phyloP scores from a whole-genome alignment of 2,888 invertebrate species.

The Altica lythri region DNA sequence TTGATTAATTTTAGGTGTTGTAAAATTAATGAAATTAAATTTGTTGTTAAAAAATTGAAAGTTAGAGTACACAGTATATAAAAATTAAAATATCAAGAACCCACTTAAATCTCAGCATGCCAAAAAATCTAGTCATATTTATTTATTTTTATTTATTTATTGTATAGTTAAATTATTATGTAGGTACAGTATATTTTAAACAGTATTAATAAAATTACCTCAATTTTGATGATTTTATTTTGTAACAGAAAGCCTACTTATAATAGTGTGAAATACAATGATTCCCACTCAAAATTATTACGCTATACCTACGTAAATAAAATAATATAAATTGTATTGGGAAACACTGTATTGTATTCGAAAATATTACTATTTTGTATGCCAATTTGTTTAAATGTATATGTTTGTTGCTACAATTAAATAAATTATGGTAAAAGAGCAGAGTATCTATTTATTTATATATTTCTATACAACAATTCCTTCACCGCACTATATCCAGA shows the following conservation, averaged over 20 bases:
- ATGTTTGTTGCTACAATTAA: slow-evolving; percentile 36
- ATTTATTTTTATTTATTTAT: slow-evolving; percentile 31
- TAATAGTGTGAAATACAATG: too few relatives aligned
- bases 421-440: slow-evolving; percentile 29
- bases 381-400: slow-evolving; percentile 30
- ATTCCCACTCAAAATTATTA: too few relatives aligned
- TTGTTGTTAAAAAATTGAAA: too few relatives aligned
- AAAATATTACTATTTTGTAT: slow-evolving; percentile 30
- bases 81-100: background rate
- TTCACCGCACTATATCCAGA: too few relatives aligned
- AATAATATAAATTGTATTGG: slow-evolving; percentile 23
- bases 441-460: slow-evolving; percentile 6
- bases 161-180: slow-evolving; percentile 2
- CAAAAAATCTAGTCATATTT: slow-evolving; percentile 33
- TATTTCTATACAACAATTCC: too few relatives aligned
- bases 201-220: slow-evolving; percentile 32
- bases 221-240: slow-evolving; percentile 20
- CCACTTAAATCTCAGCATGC: too few relatives aligned
- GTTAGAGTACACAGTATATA: too few relatives aligned
- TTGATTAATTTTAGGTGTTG: too few relatives aligned
- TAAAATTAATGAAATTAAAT: too few relatives aligned
- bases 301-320: too few relatives aligned
- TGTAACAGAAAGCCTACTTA: slow-evolving; percentile 16
- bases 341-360: slow-evolving; percentile 21
- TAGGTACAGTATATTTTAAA: slow-evolving; percentile 18